Evolutionary conservation across 2,113 vertebrate genomes (phyloP).

Genomic region (Pholis gunnellus): DNA sequence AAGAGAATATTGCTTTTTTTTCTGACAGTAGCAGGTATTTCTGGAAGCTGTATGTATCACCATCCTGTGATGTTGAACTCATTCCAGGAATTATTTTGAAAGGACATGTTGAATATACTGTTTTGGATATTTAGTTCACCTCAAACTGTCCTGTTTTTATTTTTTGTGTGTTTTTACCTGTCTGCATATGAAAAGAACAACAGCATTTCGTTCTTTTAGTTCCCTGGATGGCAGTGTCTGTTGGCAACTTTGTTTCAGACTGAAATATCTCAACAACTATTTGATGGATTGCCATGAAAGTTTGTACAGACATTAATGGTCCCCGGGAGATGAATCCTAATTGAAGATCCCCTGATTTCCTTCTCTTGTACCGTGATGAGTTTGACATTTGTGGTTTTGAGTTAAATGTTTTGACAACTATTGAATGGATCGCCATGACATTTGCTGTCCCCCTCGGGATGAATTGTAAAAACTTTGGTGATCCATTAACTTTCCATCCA

Average conservation of each 20-base stretch:
- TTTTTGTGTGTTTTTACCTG: not conserved
- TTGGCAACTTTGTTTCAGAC: not conserved
- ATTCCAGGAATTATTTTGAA: not conserved
- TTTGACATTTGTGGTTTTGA: not conserved
- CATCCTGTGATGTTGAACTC: slow-evolving; percentile 12
- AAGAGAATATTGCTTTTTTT: slow-evolving; percentile 25
- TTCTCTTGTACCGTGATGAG: not conserved
- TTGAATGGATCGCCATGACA: not conserved
- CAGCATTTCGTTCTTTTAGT: not conserved
- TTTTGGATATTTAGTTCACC: not conserved
- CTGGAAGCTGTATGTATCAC: not conserved
- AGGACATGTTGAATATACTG: not conserved
- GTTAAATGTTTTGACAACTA: not conserved
- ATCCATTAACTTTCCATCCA: not conserved
- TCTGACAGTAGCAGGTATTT: slow-evolving; percentile 14
- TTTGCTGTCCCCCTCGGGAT: not conserved
- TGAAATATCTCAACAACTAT: not conserved
- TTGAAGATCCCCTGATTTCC: not conserved
- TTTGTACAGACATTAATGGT: not conserved
- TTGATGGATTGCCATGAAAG: not conserved
- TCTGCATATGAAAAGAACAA: not conserved
- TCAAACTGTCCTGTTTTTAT: not conserved
- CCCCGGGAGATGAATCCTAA: not conserved
- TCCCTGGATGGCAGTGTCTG: not conserved
- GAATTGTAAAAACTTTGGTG: not conserved